Evolutionary conservation across 2,113 vertebrate genomes (phyloP).

Genomic region (Erinaceus europaeus): DNA sequence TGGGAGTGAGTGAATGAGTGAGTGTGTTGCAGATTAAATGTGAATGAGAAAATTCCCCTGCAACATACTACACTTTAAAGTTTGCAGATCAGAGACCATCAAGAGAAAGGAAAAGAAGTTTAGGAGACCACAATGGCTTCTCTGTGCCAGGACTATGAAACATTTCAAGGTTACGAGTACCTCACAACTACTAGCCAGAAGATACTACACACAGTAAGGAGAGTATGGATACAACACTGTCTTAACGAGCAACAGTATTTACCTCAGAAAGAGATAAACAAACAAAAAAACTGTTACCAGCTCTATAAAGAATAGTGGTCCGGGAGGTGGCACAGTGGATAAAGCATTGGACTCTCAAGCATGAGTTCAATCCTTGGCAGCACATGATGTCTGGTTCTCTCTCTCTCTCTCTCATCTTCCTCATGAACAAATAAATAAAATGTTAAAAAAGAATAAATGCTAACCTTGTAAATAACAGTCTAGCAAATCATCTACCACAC

Average conservation of each 20-base stretch:
- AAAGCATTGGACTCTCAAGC: too few species aligned
- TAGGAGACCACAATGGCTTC: not conserved
- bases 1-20: too few species aligned
- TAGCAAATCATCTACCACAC: not conserved
- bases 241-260: conserved; percentile 19
- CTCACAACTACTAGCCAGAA: not conserved
- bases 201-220: not conserved
- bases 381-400: too few species aligned
- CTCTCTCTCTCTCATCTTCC: too few species aligned
- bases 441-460: too few species aligned
- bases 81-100: not conserved
- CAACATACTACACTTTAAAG: not conserved
- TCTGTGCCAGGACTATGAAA: not conserved
- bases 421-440: too few species aligned
- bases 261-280: not conserved
- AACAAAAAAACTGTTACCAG: not conserved
- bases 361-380: too few species aligned
- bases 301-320: not conserved
- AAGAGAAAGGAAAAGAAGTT: not conserved
- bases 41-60: not conserved
- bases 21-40: not conserved
- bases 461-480: conserved; percentile 5
- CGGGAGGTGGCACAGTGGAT: too few species aligned
- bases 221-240: not conserved
- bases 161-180: not conserved